Conservation (phyloP, 2,113 vertebrate species). For the Callionymus lyra region DNA sequence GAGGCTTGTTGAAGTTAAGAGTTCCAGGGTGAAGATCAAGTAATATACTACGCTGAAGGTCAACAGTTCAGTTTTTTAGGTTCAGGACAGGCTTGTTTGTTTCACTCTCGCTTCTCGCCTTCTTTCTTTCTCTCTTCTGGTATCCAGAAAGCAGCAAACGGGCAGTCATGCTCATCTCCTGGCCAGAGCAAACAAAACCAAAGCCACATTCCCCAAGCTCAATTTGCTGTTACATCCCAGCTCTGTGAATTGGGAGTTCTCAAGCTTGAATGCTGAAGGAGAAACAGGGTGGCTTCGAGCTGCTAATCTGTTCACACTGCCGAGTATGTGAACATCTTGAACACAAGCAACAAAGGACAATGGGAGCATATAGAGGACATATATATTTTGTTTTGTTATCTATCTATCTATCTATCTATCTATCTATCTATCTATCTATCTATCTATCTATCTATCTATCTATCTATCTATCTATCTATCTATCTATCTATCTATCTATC, state of each 20-base stretch:
- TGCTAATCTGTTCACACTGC: constrained; percentile 46
- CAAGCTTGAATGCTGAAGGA: constrained; percentile 56
- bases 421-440: too few relatives aligned
- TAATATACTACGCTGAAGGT: too few relatives aligned
- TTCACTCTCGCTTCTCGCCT: constrained; percentile 24
- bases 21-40: too few relatives aligned
- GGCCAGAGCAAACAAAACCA: constrained; percentile 74
- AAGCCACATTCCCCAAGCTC: constrained; percentile 72
- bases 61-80: too few relatives aligned
- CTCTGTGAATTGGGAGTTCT: constrained; percentile 70
- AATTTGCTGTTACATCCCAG: constrained; percentile 75
- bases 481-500: too few relatives aligned
- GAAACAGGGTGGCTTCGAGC: constrained; percentile 53
- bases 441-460: too few relatives aligned
- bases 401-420: too few relatives aligned
- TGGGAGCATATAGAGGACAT: neutral
- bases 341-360: too few relatives aligned
- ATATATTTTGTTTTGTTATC: too few relatives aligned
- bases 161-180: constrained; percentile 75
- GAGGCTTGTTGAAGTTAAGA: too few relatives aligned
- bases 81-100: constrained; percentile 15
- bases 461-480: too few relatives aligned
- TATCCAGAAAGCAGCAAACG: constrained; percentile 58
- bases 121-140: constrained; percentile 39
- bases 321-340: constrained; percentile 12